Evolutionary conservation across 2,797 vertebrate species (phyloP).

Genomic region (Taeniopygia guttata): DNA sequence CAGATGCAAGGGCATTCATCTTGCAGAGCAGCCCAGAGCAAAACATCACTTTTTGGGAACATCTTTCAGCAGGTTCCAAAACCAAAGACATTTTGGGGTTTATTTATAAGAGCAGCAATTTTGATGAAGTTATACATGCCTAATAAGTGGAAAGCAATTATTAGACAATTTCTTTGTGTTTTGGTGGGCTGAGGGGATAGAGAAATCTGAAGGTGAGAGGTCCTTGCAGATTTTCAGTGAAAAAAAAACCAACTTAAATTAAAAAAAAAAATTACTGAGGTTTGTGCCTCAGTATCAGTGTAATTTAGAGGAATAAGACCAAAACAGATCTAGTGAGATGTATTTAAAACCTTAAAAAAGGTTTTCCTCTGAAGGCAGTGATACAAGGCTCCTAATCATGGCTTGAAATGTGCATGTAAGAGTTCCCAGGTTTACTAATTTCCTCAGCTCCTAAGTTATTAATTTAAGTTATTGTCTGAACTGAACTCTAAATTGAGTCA

Average conservation of each 20-base stretch:
- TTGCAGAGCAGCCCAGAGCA: not conserved
- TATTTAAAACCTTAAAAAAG: not conserved
- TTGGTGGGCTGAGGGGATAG: not conserved
- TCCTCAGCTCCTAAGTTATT: not conserved
- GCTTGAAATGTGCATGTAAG: not conserved
- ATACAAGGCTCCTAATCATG: not conserved
- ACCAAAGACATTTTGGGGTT: not conserved
- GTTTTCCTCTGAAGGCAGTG: not conserved
- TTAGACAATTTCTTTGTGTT: not conserved
- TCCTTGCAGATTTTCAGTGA: not conserved
- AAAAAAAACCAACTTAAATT: not conserved
- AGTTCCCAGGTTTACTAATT: not conserved
- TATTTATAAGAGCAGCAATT: not conserved
- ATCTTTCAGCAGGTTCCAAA: not conserved
- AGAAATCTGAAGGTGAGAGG: not conserved
- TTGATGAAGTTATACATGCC: not conserved
- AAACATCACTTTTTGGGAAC: not conserved
- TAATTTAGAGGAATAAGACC: not conserved
- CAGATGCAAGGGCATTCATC: not conserved
- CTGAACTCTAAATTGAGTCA: not conserved
- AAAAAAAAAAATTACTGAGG: not conserved
- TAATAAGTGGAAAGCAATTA: not conserved
- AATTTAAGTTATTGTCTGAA: not conserved
- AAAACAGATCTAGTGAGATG: not conserved
- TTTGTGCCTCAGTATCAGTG: not conserved